These are phyloP conservation scores for Lepidurus couesii DNA, from an alignment of 1,140 invertebrate species.

Conservation along the genomic window DNA sequence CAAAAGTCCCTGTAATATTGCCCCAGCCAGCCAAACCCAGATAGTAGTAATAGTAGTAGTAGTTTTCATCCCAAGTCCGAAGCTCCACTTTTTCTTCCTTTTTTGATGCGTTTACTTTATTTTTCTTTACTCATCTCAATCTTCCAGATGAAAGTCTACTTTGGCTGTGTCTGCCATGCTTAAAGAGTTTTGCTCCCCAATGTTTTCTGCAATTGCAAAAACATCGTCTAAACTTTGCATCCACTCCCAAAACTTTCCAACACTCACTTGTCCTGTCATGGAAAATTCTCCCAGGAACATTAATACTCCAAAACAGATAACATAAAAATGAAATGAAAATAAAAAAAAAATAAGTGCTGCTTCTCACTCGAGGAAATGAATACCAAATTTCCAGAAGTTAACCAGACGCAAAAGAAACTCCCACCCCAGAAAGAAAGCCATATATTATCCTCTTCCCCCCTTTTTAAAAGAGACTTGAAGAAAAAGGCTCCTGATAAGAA, in stretches of 20 bases:
- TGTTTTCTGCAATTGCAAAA: slow-evolving; percentile 5
- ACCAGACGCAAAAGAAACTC: neutral
- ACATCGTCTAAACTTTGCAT: slow-evolving; percentile 6
- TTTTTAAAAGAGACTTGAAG: neutral
- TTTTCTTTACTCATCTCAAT: neutral
- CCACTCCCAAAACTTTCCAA: neutral
- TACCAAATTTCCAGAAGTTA: neutral
- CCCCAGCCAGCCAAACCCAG: neutral
- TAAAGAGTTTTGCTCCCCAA: neutral
- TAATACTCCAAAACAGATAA: neutral
- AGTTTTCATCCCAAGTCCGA: too few relatives aligned
- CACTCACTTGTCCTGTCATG: neutral
- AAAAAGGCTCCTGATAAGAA: neutral
- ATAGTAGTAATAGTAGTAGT: neutral
- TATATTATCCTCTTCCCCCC: neutral
- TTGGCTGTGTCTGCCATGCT: neutral
- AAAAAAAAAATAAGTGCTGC: too few relatives aligned
- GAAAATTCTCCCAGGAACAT: neutral
- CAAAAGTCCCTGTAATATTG: neutral
- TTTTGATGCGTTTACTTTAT: neutral
- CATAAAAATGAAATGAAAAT: neutral
- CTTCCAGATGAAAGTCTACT: neutral
- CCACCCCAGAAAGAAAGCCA: neutral
- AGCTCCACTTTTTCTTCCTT: too few relatives aligned
- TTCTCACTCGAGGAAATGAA: neutral